A percentile compares a stretch with the other conserved stretches of the same genome.
Conservation (phyloP, 1,140 invertebrate species). For the Maniola jurtina region DNA sequence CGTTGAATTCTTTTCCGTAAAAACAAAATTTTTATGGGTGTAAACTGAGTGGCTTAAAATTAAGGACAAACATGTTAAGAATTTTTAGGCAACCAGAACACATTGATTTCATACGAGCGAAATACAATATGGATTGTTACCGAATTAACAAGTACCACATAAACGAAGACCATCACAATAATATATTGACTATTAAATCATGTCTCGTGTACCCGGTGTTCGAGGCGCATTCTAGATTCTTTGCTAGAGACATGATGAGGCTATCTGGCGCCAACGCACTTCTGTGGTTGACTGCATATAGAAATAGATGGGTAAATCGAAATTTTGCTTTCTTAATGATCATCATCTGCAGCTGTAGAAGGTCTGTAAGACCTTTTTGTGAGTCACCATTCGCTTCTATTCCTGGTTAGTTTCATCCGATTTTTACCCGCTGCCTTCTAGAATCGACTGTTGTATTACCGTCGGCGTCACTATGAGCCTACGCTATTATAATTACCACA, state of each 20-base stretch:
- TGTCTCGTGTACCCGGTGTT: constrained; percentile 56
- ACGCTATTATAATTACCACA: too few relatives aligned
- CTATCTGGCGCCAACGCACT: constrained; percentile 47
- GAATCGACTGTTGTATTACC: too few relatives aligned
- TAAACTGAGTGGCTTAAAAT: not conserved
- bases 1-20: too few relatives aligned
- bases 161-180: constrained; percentile 13
- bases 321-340: not conserved
- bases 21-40: too few relatives aligned
- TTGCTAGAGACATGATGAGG: constrained; percentile 63
- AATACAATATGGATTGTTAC: constrained; percentile 51
- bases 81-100: constrained; percentile 49
- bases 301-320: constrained; percentile 62
- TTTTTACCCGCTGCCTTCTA: too few relatives aligned
- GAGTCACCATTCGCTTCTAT: too few relatives aligned
- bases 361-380: too few relatives aligned
- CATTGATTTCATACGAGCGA: constrained; percentile 47
- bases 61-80: not conserved
- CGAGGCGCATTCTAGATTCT: constrained; percentile 58
- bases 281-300: constrained; percentile 62
- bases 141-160: constrained; percentile 55
- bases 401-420: too few relatives aligned
- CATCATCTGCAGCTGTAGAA: too few relatives aligned
- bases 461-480: too few relatives aligned
- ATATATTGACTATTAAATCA: constrained; percentile 39